Percentiles rank a stretch among this genome's conserved stretches.
Conservation (phyloP, 2,888 invertebrate species). For the Limnephilus marmoratus region DNA sequence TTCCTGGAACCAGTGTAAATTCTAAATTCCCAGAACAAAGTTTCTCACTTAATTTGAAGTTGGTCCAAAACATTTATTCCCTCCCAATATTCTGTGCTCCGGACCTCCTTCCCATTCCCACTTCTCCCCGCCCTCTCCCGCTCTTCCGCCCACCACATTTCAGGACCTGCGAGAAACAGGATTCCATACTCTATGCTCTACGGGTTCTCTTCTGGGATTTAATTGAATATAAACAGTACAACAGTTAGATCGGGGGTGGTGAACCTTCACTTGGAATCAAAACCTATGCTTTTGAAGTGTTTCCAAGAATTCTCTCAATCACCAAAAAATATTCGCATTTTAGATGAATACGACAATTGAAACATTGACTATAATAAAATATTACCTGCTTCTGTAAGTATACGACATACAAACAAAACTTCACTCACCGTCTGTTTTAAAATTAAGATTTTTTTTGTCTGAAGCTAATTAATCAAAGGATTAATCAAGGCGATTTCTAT, state of each 20-base stretch:
- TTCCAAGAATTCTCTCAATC: background rate
- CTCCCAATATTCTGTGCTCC: background rate
- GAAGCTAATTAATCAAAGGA: no score
- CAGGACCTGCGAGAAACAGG: background rate
- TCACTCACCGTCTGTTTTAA: no score
- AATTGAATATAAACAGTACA: background rate
- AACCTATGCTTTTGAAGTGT: background rate
- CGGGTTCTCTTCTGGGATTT: background rate
- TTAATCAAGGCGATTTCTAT: no score
- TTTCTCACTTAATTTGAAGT: slow-evolving; percentile 17
- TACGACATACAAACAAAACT: no score
- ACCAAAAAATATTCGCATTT: background rate
- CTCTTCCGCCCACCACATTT: background rate
- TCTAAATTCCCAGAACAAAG: slow-evolving; percentile 7
- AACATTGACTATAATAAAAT: no score
- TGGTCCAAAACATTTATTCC: slow-evolving; percentile 26
- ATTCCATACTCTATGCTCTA: background rate
- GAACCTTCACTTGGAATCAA: background rate
- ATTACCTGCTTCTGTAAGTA: no score
- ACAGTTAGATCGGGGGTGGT: background rate
- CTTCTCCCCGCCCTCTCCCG: background rate
- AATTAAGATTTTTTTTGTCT: no score
- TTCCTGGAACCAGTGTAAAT: background rate
- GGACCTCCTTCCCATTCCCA: background rate
- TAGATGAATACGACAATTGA: no score